Percentiles rank a stretch among this genome's conserved stretches.
phyloP scores from a whole-genome alignment of 2,888 invertebrate species.

The Elysia crispata region DNA sequence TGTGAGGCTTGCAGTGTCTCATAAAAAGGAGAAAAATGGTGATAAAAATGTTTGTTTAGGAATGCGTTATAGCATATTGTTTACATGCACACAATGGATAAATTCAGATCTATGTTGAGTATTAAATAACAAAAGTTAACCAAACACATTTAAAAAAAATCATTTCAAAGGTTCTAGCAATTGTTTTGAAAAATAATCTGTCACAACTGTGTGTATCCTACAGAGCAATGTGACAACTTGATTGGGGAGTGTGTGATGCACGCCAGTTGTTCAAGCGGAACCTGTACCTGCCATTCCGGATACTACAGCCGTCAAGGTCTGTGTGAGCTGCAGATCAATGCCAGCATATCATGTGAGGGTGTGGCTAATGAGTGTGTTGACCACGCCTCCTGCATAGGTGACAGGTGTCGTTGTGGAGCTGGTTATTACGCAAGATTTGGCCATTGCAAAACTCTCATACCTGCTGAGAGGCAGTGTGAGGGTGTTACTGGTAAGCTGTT shows the following conservation, averaged over 20 bases:
- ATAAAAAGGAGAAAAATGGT: too few relatives aligned
- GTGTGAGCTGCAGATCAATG: constrained; percentile 33
- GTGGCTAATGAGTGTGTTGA: constrained; percentile 33
- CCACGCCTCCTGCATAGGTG: constrained; percentile 21
- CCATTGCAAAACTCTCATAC: constrained; percentile 21
- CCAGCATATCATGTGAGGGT: constrained; percentile 22
- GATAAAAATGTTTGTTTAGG: too few relatives aligned
- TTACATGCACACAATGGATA: too few relatives aligned
- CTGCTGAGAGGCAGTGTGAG: constrained; percentile 15
- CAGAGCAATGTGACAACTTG: constrained; percentile 16
- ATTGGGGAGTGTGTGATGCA: constrained; percentile 45
- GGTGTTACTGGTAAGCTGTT: not conserved
- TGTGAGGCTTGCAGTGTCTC: too few relatives aligned
- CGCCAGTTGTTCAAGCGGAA: constrained; percentile 35
- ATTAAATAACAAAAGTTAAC: too few relatives aligned
- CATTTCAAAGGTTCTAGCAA: too few relatives aligned
- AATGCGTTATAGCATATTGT: too few relatives aligned
- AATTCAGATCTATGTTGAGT: too few relatives aligned
- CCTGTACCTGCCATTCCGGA: constrained; percentile 36
- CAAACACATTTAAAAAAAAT: too few relatives aligned
- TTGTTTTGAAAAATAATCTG: too few relatives aligned
- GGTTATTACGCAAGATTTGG: constrained; percentile 33
- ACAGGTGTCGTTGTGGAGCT: constrained; percentile 6
- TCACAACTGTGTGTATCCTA: too few relatives aligned
- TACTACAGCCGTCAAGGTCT: constrained; percentile 40